Conservation (phyloP, 1,140 invertebrate species). For the Panagrolaimus sp. region DNA sequence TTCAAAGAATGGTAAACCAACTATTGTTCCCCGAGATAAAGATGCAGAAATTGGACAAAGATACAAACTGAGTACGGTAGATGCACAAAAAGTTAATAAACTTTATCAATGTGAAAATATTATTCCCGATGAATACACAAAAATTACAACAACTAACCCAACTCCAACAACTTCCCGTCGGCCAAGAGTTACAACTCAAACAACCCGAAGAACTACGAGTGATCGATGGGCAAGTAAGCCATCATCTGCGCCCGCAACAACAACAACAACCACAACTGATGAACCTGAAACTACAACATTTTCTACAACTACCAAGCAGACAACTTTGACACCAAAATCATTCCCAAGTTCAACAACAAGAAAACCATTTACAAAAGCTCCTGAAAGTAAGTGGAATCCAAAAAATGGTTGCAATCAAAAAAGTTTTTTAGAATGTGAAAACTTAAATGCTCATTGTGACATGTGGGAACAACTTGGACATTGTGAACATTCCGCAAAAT, state of each 20-base stretch:
- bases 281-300: slow-evolving; percentile 28
- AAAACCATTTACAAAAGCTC: slow-evolving; percentile 1
- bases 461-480: slow-evolving; percentile 59
- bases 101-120: slow-evolving; percentile 43
- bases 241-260: not conserved
- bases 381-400: slow-evolving; percentile 11
- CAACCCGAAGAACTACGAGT: slow-evolving; percentile 25
- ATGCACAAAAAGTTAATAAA: slow-evolving; percentile 53
- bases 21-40: slow-evolving; percentile 53
- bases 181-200: slow-evolving; percentile 33
- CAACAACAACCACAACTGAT: slow-evolving; percentile 23
- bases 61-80: slow-evolving; percentile 56
- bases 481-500: slow-evolving; percentile 56
- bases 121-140: not conserved
- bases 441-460: slow-evolving; percentile 59
- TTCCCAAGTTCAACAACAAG: slow-evolving; percentile 23
- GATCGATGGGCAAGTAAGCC: slow-evolving; percentile 29
- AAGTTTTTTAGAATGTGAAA: slow-evolving; percentile 46
- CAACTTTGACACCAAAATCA: slow-evolving; percentile 19
- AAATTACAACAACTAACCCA: slow-evolving; percentile 15
- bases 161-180: slow-evolving; percentile 24
- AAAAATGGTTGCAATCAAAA: not conserved
- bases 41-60: slow-evolving; percentile 57
- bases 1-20: slow-evolving; percentile 54
- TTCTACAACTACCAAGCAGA: slow-evolving; percentile 16